Evolutionary conservation across 2,888 invertebrate species (phyloP).

Genomic region (Harpagoxenus sublaevis): DNA sequence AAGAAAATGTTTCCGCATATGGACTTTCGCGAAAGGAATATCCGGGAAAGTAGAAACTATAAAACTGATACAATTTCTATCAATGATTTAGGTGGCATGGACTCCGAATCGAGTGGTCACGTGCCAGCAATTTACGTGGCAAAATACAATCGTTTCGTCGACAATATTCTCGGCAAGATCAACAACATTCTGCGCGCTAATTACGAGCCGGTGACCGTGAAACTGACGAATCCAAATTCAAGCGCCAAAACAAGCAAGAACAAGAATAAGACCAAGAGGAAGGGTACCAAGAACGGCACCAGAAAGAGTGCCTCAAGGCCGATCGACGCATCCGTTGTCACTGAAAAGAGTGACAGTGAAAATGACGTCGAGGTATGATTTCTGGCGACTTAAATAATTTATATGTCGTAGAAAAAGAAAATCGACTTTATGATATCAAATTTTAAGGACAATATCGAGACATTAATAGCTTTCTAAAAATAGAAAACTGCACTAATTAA

Average conservation of each 20-base stretch:
- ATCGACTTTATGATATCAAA: neutral
- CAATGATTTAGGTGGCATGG: slow-evolving; percentile 86
- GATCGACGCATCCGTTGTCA: neutral
- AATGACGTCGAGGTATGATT: slow-evolving; percentile 38
- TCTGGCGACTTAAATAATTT: neutral
- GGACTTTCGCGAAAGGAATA: neutral
- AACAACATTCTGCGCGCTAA: slow-evolving; percentile 93
- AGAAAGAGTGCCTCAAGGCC: slow-evolving; percentile 70
- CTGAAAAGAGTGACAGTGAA: slow-evolving; percentile 47
- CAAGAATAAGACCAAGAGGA: slow-evolving; percentile 81
- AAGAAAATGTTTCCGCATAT: neutral
- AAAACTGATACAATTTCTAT: slow-evolving; percentile 23
- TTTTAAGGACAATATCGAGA: neutral
- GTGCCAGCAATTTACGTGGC: slow-evolving; percentile 92
- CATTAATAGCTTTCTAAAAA: neutral
- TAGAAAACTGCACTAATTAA: neutral
- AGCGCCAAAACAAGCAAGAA: slow-evolving; percentile 87
- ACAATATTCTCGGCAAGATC: slow-evolving; percentile 93
- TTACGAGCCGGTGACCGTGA: slow-evolving; percentile 95
- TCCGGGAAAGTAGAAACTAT: neutral
- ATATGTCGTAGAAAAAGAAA: neutral
- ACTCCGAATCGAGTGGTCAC: slow-evolving; percentile 77
- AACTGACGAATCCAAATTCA: slow-evolving; percentile 88
- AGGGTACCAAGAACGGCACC: slow-evolving; percentile 79
- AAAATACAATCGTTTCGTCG: slow-evolving; percentile 95